These are phyloP conservation scores for Megaceryle torquata DNA, from an alignment of 2,113 vertebrate genomes.

Conservation along the genomic window DNA sequence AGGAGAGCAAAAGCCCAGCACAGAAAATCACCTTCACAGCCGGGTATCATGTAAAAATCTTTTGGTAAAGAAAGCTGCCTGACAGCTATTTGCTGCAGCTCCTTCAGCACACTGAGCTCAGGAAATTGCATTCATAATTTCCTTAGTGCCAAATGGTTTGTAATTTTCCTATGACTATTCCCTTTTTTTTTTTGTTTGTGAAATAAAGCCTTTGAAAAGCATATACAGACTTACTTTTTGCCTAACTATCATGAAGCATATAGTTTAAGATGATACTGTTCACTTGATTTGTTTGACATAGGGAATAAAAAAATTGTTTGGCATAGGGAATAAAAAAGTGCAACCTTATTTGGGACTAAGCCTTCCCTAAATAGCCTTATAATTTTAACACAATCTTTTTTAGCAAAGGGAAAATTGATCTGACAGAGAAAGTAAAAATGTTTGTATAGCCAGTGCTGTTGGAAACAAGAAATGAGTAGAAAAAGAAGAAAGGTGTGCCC, in stretches of 20 bases:
- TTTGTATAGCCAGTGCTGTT: background rate
- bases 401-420: background rate
- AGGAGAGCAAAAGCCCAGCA: background rate
- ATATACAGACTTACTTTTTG: background rate
- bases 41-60: background rate
- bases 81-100: constrained; percentile 10
- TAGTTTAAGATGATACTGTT: background rate
- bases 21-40: background rate
- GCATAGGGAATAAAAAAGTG: background rate
- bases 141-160: constrained; percentile 8
- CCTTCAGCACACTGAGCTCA: constrained; percentile 38
- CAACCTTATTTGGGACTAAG: background rate
- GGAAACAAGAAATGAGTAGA: background rate
- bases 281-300: background rate
- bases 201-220: constrained; percentile 10
- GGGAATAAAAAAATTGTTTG: background rate
- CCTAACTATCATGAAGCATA: background rate
- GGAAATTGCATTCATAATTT: constrained; percentile 63
- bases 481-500: background rate
- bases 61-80: background rate
- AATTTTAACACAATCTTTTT: background rate
- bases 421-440: background rate
- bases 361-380: background rate
- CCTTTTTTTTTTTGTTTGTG: background rate
- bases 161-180: constrained; percentile 34